Percentiles rank a stretch among this genome's conserved stretches.
Conservation (phyloP, 1,140 invertebrate genomes). For the Drosophila chauvacae region DNA sequence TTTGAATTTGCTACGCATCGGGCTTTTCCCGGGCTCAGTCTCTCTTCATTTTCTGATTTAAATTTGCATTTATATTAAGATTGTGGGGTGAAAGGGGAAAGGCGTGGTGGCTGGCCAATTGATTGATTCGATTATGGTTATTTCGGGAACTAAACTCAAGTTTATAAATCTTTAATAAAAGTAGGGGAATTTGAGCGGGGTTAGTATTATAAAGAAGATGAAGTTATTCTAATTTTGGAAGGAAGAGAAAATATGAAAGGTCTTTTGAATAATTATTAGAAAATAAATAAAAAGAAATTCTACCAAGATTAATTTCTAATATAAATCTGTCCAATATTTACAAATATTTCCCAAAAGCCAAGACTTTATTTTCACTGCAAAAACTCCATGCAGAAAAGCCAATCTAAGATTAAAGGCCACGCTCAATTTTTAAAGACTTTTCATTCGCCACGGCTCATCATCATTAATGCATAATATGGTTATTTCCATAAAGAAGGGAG, state of each 20-base stretch:
- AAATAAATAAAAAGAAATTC: background rate
- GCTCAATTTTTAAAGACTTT: slow-evolving; percentile 36
- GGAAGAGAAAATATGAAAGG: background rate
- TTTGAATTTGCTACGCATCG: slow-evolving; percentile 78
- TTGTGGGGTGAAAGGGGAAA: slow-evolving; percentile 34
- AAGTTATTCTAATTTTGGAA: background rate
- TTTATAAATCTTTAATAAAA: background rate
- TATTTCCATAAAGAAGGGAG: slow-evolving; percentile 42
- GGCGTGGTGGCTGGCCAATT: slow-evolving; percentile 37
- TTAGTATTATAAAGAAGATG: background rate
- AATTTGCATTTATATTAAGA: slow-evolving; percentile 81
- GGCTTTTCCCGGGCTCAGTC: slow-evolving; percentile 30
- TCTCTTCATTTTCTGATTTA: slow-evolving; percentile 57
- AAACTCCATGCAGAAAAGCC: background rate
- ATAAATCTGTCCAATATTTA: background rate
- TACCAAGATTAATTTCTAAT: background rate
- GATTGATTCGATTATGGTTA: slow-evolving; percentile 63
- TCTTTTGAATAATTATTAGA: background rate
- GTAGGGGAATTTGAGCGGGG: background rate
- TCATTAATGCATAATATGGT: slow-evolving; percentile 49
- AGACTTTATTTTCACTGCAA: slow-evolving; percentile 2
- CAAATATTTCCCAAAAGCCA: background rate
- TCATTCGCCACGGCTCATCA: slow-evolving; percentile 43
- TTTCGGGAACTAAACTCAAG: slow-evolving; percentile 13
- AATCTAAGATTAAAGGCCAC: slow-evolving; percentile 27